A percentile compares a stretch with the other conserved stretches of the same genome.
phyloP scores from a whole-genome alignment of 2,797 vertebrate species.

The Menidia menidia region DNA sequence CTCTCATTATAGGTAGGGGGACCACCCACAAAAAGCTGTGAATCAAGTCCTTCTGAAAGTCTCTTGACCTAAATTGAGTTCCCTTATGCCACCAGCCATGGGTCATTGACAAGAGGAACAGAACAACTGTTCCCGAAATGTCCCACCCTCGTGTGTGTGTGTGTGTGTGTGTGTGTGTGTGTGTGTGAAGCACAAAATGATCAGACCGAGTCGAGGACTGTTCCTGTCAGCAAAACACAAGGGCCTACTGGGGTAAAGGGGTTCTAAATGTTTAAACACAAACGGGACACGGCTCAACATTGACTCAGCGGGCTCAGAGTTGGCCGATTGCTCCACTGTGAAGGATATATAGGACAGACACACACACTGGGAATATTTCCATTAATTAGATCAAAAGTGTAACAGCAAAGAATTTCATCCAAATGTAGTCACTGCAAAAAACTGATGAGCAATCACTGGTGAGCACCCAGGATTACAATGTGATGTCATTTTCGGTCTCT shows the following conservation, averaged over 20 bases:
- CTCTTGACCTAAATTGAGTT: slow-evolving; percentile 1
- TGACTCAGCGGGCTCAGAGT: slow-evolving; percentile 17
- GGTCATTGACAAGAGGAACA: slow-evolving; percentile 25
- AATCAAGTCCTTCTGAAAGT: slow-evolving; percentile 12
- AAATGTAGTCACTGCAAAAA: slow-evolving; percentile 32
- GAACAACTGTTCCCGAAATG: slow-evolving; percentile 29
- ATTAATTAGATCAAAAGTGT: slow-evolving; percentile 48
- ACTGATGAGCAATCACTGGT: slow-evolving; percentile 9
- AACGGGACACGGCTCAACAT: not conserved
- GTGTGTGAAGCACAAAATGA: slow-evolving; percentile 3
- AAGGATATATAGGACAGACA: slow-evolving; percentile 36
- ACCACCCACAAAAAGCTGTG: slow-evolving; percentile 30
- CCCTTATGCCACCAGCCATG: not conserved
- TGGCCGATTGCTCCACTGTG: slow-evolving; percentile 33
- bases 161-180: too few relatives aligned
- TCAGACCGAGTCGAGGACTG: slow-evolving; percentile 34
- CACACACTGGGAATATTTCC: slow-evolving; percentile 31
- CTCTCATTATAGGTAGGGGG: not conserved
- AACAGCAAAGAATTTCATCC: slow-evolving; percentile 14
- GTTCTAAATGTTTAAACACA: slow-evolving; percentile 4
- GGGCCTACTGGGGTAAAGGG: slow-evolving; percentile 35
- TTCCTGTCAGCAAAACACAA: slow-evolving; percentile 40
- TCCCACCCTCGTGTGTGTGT: not conserved
- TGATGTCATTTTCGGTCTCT: not conserved
- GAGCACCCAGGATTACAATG: not conserved